These are phyloP conservation scores for Macroglossus sobrinus DNA, from an alignment of 2,113 vertebrate species.

Conservation along the genomic window DNA sequence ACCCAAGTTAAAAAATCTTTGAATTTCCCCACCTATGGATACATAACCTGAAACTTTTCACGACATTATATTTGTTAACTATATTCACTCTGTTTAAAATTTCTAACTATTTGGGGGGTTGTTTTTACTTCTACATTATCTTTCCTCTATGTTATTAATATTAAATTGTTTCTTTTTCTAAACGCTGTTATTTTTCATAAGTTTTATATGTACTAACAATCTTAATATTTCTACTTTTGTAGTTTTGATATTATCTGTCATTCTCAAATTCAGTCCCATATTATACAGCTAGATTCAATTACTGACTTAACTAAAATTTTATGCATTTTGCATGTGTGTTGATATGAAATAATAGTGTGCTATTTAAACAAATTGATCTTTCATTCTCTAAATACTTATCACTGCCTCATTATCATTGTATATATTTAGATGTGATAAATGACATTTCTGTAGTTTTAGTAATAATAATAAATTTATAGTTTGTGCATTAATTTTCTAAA, in stretches of 20 bases:
- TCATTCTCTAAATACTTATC: background rate
- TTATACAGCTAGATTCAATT: background rate
- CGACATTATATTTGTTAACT: background rate
- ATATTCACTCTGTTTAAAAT: background rate
- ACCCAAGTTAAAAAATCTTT: background rate
- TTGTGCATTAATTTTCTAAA: background rate
- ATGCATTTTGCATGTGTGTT: background rate
- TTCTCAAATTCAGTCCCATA: conserved; percentile 1
- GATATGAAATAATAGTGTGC: background rate
- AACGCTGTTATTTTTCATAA: background rate
- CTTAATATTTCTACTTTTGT: background rate
- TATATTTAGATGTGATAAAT: conserved; percentile 4
- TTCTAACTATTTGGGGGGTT: background rate
- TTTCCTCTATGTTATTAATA: background rate
- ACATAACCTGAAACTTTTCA: background rate
- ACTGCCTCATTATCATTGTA: background rate
- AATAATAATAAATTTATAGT: background rate
- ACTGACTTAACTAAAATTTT: background rate
- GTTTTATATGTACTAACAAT: background rate
- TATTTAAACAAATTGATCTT: conserved; percentile 16
- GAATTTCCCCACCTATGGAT: background rate
- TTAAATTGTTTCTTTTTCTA: background rate
- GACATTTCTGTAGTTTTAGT: conserved; percentile 38
- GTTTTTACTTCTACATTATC: background rate
- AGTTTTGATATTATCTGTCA: background rate